Percentiles rank a stretch among this genome's conserved stretches.
Conservation (phyloP, 2,888 invertebrate genomes). For the Drosophila cracens region DNA sequence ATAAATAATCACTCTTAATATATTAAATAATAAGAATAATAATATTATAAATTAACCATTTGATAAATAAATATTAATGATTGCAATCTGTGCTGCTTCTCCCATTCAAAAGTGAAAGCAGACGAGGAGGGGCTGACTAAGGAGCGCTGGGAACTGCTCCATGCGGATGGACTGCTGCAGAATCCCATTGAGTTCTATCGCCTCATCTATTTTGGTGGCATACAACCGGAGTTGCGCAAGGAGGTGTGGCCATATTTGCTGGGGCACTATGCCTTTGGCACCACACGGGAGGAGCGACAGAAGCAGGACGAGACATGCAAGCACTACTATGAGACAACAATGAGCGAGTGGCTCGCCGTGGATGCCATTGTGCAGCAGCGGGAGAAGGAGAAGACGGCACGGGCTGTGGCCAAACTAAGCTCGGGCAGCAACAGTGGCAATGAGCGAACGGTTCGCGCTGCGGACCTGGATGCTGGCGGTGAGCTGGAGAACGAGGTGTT, state of each 20-base stretch:
- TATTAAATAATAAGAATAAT: too few relatives aligned
- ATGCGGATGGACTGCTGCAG: constrained; percentile 87
- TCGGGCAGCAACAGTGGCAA: constrained; percentile 88
- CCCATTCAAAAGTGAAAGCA: constrained; percentile 86
- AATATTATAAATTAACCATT: constrained; percentile 8
- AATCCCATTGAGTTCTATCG: constrained; percentile 91
- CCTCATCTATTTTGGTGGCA: constrained; percentile 94
- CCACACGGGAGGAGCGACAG: constrained; percentile 88
- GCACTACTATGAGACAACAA: constrained; percentile 93
- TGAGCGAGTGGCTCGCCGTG: constrained; percentile 98
- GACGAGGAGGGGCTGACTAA: constrained; percentile 90
- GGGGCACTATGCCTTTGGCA: constrained; percentile 92
- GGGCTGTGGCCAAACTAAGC: constrained; percentile 93
- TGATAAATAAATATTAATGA: background rate
- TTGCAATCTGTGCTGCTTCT: background rate
- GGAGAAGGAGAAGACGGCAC: constrained; percentile 93
- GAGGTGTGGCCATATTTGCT: constrained; percentile 96
- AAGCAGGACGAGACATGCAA: constrained; percentile 89
- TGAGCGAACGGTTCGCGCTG: constrained; percentile 85
- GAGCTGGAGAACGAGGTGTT: constrained; percentile 87
- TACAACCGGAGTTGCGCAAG: constrained; percentile 90
- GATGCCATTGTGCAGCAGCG: constrained; percentile 95
- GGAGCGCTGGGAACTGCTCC: constrained; percentile 90
- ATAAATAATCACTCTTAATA: too few relatives aligned
- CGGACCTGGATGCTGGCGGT: constrained; percentile 86